A percentile compares a stretch with the other conserved stretches of the same genome.
Conservation (phyloP, 2,797 vertebrate genomes). For the Pterois miles region DNA sequence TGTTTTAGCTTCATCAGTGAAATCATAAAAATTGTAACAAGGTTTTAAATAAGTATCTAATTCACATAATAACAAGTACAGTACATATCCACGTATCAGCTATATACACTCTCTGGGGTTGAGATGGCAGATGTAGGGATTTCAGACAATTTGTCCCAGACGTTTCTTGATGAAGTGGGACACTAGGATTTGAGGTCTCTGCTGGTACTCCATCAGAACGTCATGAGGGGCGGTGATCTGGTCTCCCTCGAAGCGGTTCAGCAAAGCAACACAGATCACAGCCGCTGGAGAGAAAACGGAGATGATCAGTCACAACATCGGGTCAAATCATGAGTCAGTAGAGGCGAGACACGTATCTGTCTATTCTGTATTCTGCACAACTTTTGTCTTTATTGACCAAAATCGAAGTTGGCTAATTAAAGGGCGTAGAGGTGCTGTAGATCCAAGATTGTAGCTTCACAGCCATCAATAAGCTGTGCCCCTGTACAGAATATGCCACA, state of each 20-base stretch:
- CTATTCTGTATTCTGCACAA: not conserved
- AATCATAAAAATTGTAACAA: conserved; percentile 32
- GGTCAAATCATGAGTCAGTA: not conserved
- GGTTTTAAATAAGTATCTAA: conserved; percentile 57
- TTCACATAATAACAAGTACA: conserved; percentile 62
- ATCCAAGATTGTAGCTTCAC: not conserved
- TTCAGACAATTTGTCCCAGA: conserved; percentile 75
- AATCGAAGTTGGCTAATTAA: not conserved
- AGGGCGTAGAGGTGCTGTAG: not conserved
- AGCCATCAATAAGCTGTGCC: not conserved
- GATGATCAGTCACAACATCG: not conserved
- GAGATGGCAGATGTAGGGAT: not conserved
- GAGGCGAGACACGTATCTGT: not conserved
- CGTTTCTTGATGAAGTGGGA: conserved; percentile 87
- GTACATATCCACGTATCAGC: conserved; percentile 64
- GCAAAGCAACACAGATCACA: conserved; percentile 88
- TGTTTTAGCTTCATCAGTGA: conserved; percentile 40
- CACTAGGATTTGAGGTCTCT: conserved; percentile 87
- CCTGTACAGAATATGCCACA: not conserved
- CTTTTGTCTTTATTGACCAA: not conserved
- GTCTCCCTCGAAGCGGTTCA: conserved; percentile 90
- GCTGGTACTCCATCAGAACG: conserved; percentile 87
- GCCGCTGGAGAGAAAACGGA: conserved; percentile 80
- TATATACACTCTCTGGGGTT: conserved; percentile 49
- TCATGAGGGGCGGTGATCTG: conserved; percentile 87